These are phyloP conservation scores for Odontamblyopus lacepedii DNA, from an alignment of 2,797 vertebrate genomes.

Conservation along the genomic window DNA sequence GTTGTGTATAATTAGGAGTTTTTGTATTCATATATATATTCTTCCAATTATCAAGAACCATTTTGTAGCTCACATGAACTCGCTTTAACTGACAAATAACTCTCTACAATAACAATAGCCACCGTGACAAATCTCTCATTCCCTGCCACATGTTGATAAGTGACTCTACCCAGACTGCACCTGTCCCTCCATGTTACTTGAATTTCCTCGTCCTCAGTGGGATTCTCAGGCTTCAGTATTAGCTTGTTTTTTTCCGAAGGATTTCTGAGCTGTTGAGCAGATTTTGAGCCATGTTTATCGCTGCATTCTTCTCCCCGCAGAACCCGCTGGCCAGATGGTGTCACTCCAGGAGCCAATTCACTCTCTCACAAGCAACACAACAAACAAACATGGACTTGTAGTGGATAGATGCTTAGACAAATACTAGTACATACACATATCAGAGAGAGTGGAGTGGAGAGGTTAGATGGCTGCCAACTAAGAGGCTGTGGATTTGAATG, in stretches of 20 bases:
- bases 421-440: neutral
- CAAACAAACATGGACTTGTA: slow-evolving; percentile 23
- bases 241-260: slow-evolving; percentile 23
- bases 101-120: neutral
- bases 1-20: neutral
- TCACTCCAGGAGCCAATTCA: slow-evolving; percentile 72
- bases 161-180: neutral
- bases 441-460: neutral
- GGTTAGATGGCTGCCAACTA: neutral
- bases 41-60: neutral
- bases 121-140: neutral
- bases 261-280: slow-evolving; percentile 51
- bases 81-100: neutral
- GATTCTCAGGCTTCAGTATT: slow-evolving; percentile 9
- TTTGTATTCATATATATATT: neutral
- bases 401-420: slow-evolving; percentile 2
- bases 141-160: slow-evolving; percentile 2
- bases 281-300: slow-evolving; percentile 60
- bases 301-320: slow-evolving; percentile 47
- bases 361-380: slow-evolving; percentile 27
- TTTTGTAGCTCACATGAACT: neutral
- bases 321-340: slow-evolving; percentile 73
- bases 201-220: neutral
- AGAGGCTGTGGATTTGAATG: neutral
- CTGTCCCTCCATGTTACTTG: slow-evolving; percentile 15